Conservation (phyloP, 2,888 invertebrate genomes). For the Macaria liturata region DNA sequence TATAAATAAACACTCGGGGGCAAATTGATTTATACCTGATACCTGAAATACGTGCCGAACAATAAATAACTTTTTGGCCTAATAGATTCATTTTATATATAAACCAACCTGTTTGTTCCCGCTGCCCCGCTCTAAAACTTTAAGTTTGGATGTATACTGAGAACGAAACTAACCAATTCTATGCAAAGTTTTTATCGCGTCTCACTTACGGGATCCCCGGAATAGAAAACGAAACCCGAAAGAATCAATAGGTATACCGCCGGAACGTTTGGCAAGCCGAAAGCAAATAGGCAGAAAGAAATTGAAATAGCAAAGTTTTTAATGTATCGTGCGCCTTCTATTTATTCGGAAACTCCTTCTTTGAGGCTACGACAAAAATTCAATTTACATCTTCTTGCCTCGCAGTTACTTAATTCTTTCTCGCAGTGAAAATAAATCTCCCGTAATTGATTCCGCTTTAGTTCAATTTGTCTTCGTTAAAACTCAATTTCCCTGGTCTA, state of each 20-base stretch:
- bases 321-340: conserved; percentile 50
- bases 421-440: conserved; percentile 77
- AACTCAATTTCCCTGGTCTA: conserved; percentile 80
- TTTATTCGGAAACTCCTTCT: conserved; percentile 54
- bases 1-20: conserved; percentile 10
- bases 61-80: conserved; percentile 16
- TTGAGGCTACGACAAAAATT: conserved; percentile 68
- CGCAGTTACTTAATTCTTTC: conserved; percentile 77
- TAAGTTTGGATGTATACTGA: too few species aligned
- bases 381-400: conserved; percentile 75
- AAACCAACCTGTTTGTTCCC: too few species aligned
- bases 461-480: conserved; percentile 82
- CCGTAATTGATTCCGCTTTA: conserved; percentile 80
- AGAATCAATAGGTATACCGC: conserved; percentile 16
- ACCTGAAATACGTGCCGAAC: conserved; percentile 14
- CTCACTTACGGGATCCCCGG: background rate
- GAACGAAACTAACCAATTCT: too few species aligned
- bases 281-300: conserved; percentile 42
- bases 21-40: conserved; percentile 15
- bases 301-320: conserved; percentile 50
- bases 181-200: too few species aligned
- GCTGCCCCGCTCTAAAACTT: too few species aligned
- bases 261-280: conserved; percentile 25
- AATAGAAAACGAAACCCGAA: conserved; percentile 10
- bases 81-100: background rate